Conservation (phyloP, 1,140 invertebrate genomes). For the Camponotus pennsylvanicus region DNA sequence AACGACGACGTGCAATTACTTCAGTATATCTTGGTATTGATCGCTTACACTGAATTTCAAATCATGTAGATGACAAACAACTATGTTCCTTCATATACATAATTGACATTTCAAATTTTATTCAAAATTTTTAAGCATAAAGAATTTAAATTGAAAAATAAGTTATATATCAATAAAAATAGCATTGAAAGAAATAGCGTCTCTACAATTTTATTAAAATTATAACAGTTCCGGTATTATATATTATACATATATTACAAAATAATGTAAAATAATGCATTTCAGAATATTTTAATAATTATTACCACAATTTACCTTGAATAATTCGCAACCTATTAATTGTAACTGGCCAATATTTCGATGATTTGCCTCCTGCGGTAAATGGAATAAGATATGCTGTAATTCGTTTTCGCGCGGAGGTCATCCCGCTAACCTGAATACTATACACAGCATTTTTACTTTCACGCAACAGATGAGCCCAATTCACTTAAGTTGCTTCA, state of each 20-base stretch:
- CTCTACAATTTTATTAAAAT: not conserved
- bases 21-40: conserved; percentile 11
- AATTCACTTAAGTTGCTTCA: conserved; percentile 64
- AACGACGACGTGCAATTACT: conserved; percentile 4
- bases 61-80: not conserved
- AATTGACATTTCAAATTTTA: too few species aligned
- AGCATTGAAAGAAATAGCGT: not conserved
- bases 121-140: not conserved
- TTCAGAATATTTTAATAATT: not conserved
- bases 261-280: too few species aligned
- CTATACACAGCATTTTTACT: conserved; percentile 69
- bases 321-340: conserved; percentile 32
- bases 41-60: not conserved
- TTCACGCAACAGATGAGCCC: conserved; percentile 71
- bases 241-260: not conserved
- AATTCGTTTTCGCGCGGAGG: conserved; percentile 57
- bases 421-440: conserved; percentile 70
- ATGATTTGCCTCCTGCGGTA: not conserved
- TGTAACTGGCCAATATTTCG: not conserved
- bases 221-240: not conserved
- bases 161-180: not conserved
- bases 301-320: too few species aligned
- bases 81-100: not conserved
- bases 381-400: conserved; percentile 42
- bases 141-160: not conserved